These are phyloP conservation scores for Clostera curtula DNA, from an alignment of 2,888 invertebrate species.

Conservation along the genomic window DNA sequence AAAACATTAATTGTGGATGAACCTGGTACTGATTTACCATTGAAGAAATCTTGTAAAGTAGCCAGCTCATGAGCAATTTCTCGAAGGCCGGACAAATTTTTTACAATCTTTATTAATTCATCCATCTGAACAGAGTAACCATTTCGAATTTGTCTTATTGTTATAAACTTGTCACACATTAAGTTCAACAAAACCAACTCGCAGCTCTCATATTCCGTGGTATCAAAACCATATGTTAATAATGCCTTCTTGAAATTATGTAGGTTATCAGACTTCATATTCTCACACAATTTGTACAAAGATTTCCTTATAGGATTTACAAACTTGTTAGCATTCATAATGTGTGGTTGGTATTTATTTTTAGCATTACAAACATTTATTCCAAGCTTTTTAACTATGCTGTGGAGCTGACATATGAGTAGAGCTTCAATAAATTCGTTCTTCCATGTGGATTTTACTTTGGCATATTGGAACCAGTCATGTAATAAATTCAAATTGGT, in stretches of 20 bases:
- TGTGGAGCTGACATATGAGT: slow-evolving; percentile 47
- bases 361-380: slow-evolving; percentile 39
- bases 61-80: slow-evolving; percentile 34
- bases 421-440: slow-evolving; percentile 62
- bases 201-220: slow-evolving; percentile 43
- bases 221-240: slow-evolving; percentile 40
- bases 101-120: slow-evolving; percentile 43
- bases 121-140: slow-evolving; percentile 29
- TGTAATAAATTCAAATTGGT: slow-evolving; percentile 45
- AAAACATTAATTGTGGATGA: slow-evolving; percentile 17
- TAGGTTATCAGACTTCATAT: slow-evolving; percentile 37
- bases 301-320: slow-evolving; percentile 53
- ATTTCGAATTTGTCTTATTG: too few relatives aligned
- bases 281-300: slow-evolving; percentile 57
- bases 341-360: slow-evolving; percentile 39
- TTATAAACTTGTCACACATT: slow-evolving; percentile 52
- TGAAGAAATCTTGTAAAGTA: slow-evolving; percentile 32
- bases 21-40: slow-evolving; percentile 15
- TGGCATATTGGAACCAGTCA: slow-evolving; percentile 53
- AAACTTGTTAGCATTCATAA: slow-evolving; percentile 30
- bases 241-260: slow-evolving; percentile 45
- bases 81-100: slow-evolving; percentile 37
- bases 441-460: slow-evolving; percentile 44
- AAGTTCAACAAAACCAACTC: slow-evolving; percentile 54
- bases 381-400: slow-evolving; percentile 51